Evolutionary conservation across 92 coral and sea anemone species (phyloP).

Genomic region (Paragorgia papillata): DNA sequence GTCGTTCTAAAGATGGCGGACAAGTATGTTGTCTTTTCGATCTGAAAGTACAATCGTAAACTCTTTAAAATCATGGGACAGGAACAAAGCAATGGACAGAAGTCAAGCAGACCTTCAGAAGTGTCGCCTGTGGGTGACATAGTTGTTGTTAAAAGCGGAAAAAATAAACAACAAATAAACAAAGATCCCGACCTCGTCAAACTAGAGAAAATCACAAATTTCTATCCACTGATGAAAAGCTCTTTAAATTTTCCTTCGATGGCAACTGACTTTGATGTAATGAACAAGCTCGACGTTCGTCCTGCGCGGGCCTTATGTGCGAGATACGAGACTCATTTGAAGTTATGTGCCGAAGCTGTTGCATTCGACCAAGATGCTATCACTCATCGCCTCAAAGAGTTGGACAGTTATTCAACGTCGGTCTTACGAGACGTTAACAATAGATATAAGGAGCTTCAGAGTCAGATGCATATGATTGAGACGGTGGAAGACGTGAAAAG

Average conservation of each 20-base stretch:
- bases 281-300: slow-evolving; percentile 67
- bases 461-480: slow-evolving; percentile 66
- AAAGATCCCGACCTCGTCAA: slow-evolving; percentile 70
- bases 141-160: slow-evolving; percentile 78
- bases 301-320: slow-evolving; percentile 65
- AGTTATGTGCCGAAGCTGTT: slow-evolving; percentile 93
- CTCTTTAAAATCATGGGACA: slow-evolving; percentile 75
- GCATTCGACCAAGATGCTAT: slow-evolving; percentile 94
- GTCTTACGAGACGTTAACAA: slow-evolving; percentile 70
- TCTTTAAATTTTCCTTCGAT: slow-evolving; percentile 66
- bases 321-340: slow-evolving; percentile 76
- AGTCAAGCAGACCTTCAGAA: slow-evolving; percentile 45
- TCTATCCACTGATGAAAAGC: slow-evolving; percentile 73
- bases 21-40: neutral
- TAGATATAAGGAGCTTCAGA: slow-evolving; percentile 68
- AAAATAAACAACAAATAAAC: slow-evolving; percentile 52
- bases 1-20: neutral
- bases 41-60: neutral
- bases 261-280: slow-evolving; percentile 75
- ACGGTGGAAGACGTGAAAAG: slow-evolving; percentile 85
- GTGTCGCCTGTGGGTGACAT: slow-evolving; percentile 79
- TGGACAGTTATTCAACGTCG: slow-evolving; percentile 68
- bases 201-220: slow-evolving; percentile 59
- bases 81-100: slow-evolving; percentile 78
- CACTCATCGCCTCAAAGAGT: slow-evolving; percentile 76